phyloP scores from a whole-genome alignment of 2,113 vertebrate genomes.

The Oenanthe melanoleuca region DNA sequence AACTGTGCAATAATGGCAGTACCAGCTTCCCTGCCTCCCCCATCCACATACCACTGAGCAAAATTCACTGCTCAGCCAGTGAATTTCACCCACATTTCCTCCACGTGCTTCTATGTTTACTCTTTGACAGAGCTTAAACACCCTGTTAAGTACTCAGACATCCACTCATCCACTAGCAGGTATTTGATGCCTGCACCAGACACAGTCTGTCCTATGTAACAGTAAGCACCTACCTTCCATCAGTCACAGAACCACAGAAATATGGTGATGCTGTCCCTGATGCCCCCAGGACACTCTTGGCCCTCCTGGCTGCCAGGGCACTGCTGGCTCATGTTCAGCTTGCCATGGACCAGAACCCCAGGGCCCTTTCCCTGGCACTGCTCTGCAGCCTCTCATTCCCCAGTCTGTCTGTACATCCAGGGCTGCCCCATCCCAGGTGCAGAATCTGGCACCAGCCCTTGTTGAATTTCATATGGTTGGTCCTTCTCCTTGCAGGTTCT shows the following conservation, averaged over 20 bases:
- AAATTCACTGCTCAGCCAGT: background rate
- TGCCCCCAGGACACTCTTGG: background rate
- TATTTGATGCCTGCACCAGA: background rate
- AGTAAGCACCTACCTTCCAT: background rate
- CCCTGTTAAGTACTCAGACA: background rate
- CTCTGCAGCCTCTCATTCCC: background rate
- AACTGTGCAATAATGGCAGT: background rate
- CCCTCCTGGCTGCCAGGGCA: background rate
- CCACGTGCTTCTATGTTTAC: background rate
- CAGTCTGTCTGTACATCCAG: background rate
- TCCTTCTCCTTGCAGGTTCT: background rate
- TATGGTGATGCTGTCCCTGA: background rate
- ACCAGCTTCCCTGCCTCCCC: background rate
- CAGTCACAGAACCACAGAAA: background rate
- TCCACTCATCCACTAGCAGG: background rate
- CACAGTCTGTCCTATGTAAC: background rate
- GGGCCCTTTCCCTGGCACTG: background rate
- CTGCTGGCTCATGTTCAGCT: background rate
- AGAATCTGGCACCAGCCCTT: fast-evolving
- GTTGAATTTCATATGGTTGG: background rate
- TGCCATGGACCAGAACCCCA: background rate
- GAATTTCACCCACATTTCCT: background rate
- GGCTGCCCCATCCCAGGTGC: background rate
- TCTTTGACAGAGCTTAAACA: background rate
- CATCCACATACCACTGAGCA: background rate